Percentiles rank a stretch among this genome's conserved stretches.
Evolutionary conservation across 2,797 vertebrate species (phyloP).

Genomic region (Sarcoramphus papa): DNA sequence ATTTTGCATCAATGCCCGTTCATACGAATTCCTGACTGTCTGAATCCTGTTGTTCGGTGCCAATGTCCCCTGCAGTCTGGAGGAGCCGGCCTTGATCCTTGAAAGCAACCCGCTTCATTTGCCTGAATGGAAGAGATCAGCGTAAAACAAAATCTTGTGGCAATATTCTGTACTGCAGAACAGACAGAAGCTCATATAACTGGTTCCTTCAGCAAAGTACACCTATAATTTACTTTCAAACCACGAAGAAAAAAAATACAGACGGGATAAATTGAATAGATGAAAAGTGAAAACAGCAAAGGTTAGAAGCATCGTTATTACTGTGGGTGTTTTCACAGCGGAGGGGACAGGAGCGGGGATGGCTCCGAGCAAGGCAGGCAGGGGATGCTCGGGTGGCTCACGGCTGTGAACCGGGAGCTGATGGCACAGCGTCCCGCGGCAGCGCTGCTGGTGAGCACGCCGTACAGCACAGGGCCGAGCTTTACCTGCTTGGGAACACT

Average conservation of each 20-base stretch:
- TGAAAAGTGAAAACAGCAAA: neutral
- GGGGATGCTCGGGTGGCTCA: neutral
- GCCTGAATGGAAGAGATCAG: neutral
- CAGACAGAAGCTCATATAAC: neutral
- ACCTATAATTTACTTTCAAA: neutral
- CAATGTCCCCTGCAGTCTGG: neutral
- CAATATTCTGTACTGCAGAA: neutral
- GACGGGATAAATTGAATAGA: neutral
- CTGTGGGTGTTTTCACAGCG: neutral
- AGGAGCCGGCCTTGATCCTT: neutral
- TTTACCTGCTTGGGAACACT: neutral
- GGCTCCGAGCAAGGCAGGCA: neutral
- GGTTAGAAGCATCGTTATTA: accelerated
- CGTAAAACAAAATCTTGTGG: neutral
- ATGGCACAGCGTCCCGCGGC: neutral
- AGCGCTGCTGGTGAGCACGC: neutral
- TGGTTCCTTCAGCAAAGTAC: neutral
- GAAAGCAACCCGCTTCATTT: neutral
- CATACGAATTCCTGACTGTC: neutral
- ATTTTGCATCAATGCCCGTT: neutral
- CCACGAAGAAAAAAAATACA: neutral
- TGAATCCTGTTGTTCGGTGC: neutral
- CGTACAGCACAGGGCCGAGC: neutral
- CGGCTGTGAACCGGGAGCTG: neutral
- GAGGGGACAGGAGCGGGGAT: neutral